Percentiles rank a stretch among this genome's conserved stretches.
phyloP scores from a whole-genome alignment of 2,797 vertebrate species.

The Loris lydekkerianus region DNA sequence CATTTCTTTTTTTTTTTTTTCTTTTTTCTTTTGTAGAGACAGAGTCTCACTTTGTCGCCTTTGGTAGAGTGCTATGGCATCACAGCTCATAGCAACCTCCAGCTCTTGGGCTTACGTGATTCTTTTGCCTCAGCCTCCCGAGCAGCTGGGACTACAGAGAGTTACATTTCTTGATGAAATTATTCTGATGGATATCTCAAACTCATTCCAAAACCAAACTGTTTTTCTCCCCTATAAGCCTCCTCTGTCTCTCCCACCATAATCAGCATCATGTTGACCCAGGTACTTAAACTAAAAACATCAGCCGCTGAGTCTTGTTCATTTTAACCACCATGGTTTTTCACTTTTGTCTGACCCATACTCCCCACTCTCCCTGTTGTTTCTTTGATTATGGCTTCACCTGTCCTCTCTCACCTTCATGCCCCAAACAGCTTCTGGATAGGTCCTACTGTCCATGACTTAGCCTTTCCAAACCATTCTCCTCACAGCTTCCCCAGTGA shows the following conservation, averaged over 20 bases:
- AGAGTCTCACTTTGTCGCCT: no score
- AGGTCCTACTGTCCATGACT: neutral
- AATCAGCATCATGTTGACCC: neutral
- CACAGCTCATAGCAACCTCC: no score
- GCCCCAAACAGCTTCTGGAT: neutral
- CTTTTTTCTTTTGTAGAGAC: no score
- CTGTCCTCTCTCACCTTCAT: neutral
- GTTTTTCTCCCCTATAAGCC: neutral
- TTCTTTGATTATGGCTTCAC: neutral
- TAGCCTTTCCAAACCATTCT: neutral
- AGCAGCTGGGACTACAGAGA: neutral
- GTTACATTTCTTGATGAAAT: conserved; percentile 10
- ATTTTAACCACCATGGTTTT: neutral
- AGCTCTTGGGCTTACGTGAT: no score
- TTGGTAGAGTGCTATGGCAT: no score
- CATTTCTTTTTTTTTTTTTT: neutral
- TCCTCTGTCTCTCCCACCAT: neutral
- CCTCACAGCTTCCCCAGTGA: neutral
- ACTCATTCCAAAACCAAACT: conserved; percentile 36
- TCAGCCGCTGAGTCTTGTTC: neutral
- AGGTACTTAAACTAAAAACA: neutral
- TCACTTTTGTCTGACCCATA: neutral
- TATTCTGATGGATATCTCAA: neutral
- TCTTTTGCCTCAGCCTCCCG: no score
- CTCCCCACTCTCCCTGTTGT: neutral